Evolutionary conservation across 2,797 vertebrate genomes (phyloP).

Genomic region (Helicolenus hilgendorfi): DNA sequence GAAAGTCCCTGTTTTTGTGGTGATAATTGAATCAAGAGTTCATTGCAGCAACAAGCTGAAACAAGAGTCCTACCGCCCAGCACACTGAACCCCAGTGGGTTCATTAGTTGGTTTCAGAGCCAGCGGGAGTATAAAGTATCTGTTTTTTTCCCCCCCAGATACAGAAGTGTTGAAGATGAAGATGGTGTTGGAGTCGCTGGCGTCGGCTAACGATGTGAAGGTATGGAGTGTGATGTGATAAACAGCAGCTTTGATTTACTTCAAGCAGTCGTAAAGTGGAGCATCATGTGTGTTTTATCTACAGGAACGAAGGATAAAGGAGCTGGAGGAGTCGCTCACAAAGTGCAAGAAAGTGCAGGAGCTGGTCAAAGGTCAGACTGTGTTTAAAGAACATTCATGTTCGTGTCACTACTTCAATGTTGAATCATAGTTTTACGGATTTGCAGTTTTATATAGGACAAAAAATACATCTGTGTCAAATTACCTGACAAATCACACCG

Average conservation of each 20-base stretch:
- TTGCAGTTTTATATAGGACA: too few species aligned
- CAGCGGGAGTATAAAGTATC: background rate
- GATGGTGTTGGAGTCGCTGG: conserved; percentile 92
- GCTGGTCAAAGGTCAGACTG: conserved; percentile 89
- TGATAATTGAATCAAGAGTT: conserved; percentile 21
- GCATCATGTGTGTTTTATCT: background rate
- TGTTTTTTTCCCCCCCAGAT: conserved; percentile 84
- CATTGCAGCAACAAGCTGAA: conserved; percentile 12
- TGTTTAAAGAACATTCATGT: background rate
- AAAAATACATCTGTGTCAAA: too few species aligned
- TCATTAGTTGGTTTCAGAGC: conserved; percentile 28
- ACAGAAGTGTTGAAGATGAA: conserved; percentile 95
- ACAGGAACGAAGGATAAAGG: conserved; percentile 95
- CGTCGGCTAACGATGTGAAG: conserved; percentile 95
- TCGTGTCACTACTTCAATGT: too few species aligned
- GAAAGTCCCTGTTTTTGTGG: background rate
- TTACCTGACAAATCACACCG: too few species aligned
- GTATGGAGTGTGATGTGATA: conserved; percentile 76
- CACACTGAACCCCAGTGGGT: background rate
- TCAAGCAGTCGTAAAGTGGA: background rate
- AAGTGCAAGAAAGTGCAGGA: conserved; percentile 94
- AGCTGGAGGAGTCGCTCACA: conserved; percentile 93
- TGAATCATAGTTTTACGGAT: too few species aligned
- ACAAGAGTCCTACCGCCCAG: background rate
- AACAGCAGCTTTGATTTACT: background rate